phyloP scores from a whole-genome alignment of 1,140 invertebrate species.

The Euwallacea fornicatus region DNA sequence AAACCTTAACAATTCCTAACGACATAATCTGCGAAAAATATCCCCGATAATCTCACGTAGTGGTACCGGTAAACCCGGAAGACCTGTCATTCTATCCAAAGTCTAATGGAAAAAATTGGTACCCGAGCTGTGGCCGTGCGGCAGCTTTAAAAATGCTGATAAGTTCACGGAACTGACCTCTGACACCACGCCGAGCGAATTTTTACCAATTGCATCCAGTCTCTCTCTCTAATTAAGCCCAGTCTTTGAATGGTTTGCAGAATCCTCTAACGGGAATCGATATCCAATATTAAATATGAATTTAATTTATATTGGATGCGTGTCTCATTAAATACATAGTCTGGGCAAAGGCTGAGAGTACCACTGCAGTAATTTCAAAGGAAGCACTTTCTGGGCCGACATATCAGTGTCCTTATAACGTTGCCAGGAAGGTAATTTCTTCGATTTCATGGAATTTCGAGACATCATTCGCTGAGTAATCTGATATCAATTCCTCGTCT shows the following conservation, averaged over 20 bases:
- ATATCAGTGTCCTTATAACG: too few relatives aligned
- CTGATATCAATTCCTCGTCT: too few relatives aligned
- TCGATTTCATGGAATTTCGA: too few relatives aligned
- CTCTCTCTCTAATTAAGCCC: slow-evolving; percentile 38
- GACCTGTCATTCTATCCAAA: slow-evolving; percentile 31
- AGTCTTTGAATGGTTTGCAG: slow-evolving; percentile 33
- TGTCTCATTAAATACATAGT: too few relatives aligned
- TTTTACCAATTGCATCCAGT: slow-evolving; percentile 21
- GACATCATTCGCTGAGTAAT: too few relatives aligned
- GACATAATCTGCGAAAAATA: too few relatives aligned
- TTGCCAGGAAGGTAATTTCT: too few relatives aligned
- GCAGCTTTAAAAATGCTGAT: slow-evolving; percentile 36
- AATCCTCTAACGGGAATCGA: slow-evolving; percentile 37
- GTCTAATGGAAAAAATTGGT: slow-evolving; percentile 22
- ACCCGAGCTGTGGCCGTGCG: slow-evolving; percentile 17
- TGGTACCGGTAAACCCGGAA: slow-evolving; percentile 27
- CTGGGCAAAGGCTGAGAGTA: too few relatives aligned
- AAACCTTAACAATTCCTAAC: too few relatives aligned
- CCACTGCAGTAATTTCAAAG: too few relatives aligned
- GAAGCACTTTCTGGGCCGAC: too few relatives aligned
- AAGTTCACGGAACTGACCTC: slow-evolving; percentile 39
- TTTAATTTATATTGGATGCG: slow-evolving; percentile 34
- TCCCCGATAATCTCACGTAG: too few relatives aligned
- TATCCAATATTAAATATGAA: slow-evolving; percentile 41
- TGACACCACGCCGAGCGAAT: slow-evolving; percentile 33